Evolutionary conservation across 2,888 invertebrate species (phyloP).

Genomic region (Cyaniris semiargus): DNA sequence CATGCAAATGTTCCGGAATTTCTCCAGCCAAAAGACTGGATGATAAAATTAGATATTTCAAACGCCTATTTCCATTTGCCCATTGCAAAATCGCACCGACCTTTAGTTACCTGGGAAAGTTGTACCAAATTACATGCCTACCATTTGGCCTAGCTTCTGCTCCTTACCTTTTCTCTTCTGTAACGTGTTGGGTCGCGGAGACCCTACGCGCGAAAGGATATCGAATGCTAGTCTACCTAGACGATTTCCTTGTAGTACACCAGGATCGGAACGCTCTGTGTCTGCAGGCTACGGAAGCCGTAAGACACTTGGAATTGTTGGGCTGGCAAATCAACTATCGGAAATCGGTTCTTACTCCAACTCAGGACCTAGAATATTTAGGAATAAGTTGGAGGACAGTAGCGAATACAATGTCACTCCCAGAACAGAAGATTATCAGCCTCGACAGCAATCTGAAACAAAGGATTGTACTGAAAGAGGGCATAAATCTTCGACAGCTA

Average conservation of each 20-base stretch:
- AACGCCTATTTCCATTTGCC: not conserved
- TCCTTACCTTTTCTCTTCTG: constrained; percentile 22
- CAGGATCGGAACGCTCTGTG: constrained; percentile 33
- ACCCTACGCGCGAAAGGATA: constrained; percentile 35
- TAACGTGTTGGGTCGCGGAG: constrained; percentile 39
- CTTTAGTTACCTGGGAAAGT: not conserved
- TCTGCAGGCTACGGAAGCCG: constrained; percentile 25
- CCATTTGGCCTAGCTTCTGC: constrained; percentile 36
- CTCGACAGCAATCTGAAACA: too few relatives aligned
- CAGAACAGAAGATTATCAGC: too few relatives aligned
- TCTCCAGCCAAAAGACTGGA: not conserved
- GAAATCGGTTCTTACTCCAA: not conserved
- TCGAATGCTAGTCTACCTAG: constrained; percentile 40
- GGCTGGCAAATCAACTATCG: not conserved
- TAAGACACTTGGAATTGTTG: not conserved
- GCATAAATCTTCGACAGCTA: not conserved
- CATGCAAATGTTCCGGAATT: too few relatives aligned
- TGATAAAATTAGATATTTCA: constrained; percentile 9
- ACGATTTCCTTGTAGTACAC: constrained; percentile 44
- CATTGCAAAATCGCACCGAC: constrained; percentile 19
- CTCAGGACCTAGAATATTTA: not conserved
- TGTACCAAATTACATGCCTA: constrained; percentile 29
- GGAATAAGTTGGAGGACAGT: too few relatives aligned
- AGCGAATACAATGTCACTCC: too few relatives aligned
- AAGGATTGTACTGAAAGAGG: too few relatives aligned